These are phyloP conservation scores for Sericinus montela DNA, from an alignment of 2,888 invertebrate species.

Conservation along the genomic window DNA sequence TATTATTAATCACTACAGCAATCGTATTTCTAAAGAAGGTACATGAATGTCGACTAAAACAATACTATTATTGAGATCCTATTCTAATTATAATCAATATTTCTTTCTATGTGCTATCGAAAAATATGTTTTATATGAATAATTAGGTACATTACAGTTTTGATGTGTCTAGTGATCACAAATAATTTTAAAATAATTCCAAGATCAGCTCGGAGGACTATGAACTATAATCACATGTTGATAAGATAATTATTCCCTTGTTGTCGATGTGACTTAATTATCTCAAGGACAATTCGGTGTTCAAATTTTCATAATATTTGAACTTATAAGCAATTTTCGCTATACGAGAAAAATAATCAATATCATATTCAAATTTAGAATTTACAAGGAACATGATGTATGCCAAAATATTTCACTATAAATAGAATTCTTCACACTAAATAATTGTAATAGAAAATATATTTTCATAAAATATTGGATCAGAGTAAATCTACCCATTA, in stretches of 20 bases:
- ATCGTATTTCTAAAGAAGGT: slow-evolving; percentile 2
- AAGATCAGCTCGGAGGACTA: too few relatives aligned
- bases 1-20: slow-evolving; percentile 9
- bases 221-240: neutral
- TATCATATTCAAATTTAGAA: neutral
- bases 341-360: too few relatives aligned
- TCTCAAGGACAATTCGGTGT: neutral
- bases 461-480: neutral
- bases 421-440: neutral
- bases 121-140: slow-evolving; percentile 18
- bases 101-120: slow-evolving; percentile 19
- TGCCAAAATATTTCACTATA: slow-evolving; percentile 6
- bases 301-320: neutral
- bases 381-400: neutral
- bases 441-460: neutral
- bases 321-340: too few relatives aligned
- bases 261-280: too few relatives aligned
- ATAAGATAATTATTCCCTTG: too few relatives aligned
- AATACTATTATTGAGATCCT: slow-evolving; percentile 8
- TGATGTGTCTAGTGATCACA: slow-evolving; percentile 11
- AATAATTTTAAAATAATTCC: slow-evolving; percentile 9
- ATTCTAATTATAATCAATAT: slow-evolving; percentile 5
- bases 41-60: slow-evolving; percentile 13
- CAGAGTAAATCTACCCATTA: neutral
- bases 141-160: slow-evolving; percentile 18